Evolutionary conservation across 2,113 vertebrate species (phyloP), one percentile per base, ranked within the genome.

Genomic region (Orycteropus afer): DNA sequence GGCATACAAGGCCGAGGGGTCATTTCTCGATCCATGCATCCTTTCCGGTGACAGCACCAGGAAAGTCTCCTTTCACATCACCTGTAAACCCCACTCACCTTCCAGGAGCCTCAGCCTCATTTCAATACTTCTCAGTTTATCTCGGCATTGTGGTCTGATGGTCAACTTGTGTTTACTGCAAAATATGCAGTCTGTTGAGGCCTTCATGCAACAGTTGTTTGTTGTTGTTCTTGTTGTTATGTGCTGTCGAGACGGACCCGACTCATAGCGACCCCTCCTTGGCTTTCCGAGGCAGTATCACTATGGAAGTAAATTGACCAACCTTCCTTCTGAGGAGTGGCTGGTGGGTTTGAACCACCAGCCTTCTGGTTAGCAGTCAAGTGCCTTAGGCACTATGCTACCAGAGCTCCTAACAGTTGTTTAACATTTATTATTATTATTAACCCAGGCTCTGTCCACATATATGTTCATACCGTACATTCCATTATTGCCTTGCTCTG

Each of bases 381-480:
- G n/a, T n/a, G n/a, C n/a, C n/a, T n/a, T n/a, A n/a, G n/a, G n/a
- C n/a, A n/a, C n/a, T n/a, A n/a, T n/a, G n/a, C n/a, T n/a, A n/a
- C n/a, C n/a, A n/a, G n/a, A n/a, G n/a, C n/a, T n/a, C n/a, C n/a
- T n/a, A n/a, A n/a, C n/a, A n/a, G n/a, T n/a, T n/a, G n/a, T n/a
- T n/a, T n/a, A n/a, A n/a, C n/a, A n/a, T n/a, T n/a, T n/a, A n/a
- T n/a, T n/a, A n/a, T 17, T 17, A 4, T 55, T 29, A 27, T 29
- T n/a, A 17, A 11, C 23, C 22, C 2, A 3, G 15, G 42, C 76
- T 9, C 55, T 77, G 78, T 57, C 67, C 3, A 0, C 47, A 49
- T 40, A 4, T 32, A 17, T 42, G 42, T 49, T 49, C 15, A 0
- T 34, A 15, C 22, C 55, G 51, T 14, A 0, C 45, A 8, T 2